Evolutionary conservation across 1,140 invertebrate genomes (phyloP), one percentile per base, ranked within the genome.

Genomic region (Coenobita brevimanus): DNA sequence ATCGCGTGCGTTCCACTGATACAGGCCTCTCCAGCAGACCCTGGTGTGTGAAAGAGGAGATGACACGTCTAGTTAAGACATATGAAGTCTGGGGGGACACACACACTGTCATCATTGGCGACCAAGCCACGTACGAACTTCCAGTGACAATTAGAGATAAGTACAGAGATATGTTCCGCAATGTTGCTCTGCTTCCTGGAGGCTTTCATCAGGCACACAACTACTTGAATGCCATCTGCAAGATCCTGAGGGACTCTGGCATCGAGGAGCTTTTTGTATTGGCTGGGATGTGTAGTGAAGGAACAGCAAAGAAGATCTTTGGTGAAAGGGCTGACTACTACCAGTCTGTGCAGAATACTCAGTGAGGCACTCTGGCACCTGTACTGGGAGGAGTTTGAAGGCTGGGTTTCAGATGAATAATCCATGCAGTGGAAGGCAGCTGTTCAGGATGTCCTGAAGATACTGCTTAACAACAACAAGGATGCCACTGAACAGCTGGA

Each of bases 161-260:
- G n/a, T 43, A 82, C 15, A 3, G 15, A 13, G 80, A 36, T 13
- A 38, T 38, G 80, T 82, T 82, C 27, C 3, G 60, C 57, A 64
- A 82, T 54, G 60, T 82, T 6, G 54, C 64, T 30, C 24, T 82
- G 41, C 38, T 82, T 6, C 62, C 64, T 6, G 80, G 80, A 17
- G 60, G 80, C n/a, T 82, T 82, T 36, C 80, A 82, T 67, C 60
- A 64, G 38, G 60, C 80, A 41, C 60, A 82, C 80, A 82, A 67
- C 60, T 82, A 64, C 60, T 21, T 82, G 62, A 82, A 82, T n/a
- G 41, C 54, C 2, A 67, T 82, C 6, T 62, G 57, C 21, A 82
- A 82, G 43, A 82, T 82, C 60, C 27, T 82, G 54, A 10, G 36
- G 50, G 80, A 82, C 6, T 6, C 80, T 33, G 62, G 80, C 33